Conservation (phyloP, 2,797 vertebrate genomes). For the Alfaro cultratus region DNA sequence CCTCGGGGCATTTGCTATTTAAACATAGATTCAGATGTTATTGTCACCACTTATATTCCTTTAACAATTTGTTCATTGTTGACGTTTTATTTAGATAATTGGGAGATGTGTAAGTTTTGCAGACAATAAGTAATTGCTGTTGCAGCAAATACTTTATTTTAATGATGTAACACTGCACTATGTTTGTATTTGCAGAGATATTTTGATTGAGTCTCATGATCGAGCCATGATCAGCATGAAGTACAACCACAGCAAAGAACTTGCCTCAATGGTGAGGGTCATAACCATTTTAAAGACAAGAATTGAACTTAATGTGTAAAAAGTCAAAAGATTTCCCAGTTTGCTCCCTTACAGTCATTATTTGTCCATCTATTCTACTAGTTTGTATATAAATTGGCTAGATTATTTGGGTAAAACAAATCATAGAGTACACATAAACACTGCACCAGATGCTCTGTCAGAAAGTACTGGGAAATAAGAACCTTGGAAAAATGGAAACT, state of each 20-base stretch:
- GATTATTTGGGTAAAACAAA: constrained; percentile 13
- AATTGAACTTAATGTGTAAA: not conserved
- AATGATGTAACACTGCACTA: not conserved
- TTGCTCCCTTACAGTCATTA: not conserved
- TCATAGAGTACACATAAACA: constrained; percentile 14
- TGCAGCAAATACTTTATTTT: not conserved
- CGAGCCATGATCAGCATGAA: constrained; percentile 82
- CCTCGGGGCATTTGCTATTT: constrained; percentile 27
- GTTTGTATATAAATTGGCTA: not conserved
- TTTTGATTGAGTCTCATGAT: constrained; percentile 79
- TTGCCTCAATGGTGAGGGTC: constrained; percentile 45
- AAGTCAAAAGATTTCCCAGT: not conserved
- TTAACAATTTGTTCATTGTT: constrained; percentile 10
- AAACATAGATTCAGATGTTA: constrained; percentile 36
- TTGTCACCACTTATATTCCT: constrained; percentile 30
- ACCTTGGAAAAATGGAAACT: not conserved
- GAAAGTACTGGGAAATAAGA: not conserved
- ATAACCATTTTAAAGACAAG: not conserved
- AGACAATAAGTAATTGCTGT: not conserved
- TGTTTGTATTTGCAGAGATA: constrained; percentile 74
- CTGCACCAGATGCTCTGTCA: constrained; percentile 7
- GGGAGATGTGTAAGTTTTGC: not conserved
- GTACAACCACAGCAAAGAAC: constrained; percentile 73
- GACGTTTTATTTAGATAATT: constrained; percentile 1
- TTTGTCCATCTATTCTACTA: not conserved